These are phyloP conservation scores for Pogonocichla stellata DNA, from an alignment of 2,113 vertebrate genomes.

Conservation along the genomic window DNA sequence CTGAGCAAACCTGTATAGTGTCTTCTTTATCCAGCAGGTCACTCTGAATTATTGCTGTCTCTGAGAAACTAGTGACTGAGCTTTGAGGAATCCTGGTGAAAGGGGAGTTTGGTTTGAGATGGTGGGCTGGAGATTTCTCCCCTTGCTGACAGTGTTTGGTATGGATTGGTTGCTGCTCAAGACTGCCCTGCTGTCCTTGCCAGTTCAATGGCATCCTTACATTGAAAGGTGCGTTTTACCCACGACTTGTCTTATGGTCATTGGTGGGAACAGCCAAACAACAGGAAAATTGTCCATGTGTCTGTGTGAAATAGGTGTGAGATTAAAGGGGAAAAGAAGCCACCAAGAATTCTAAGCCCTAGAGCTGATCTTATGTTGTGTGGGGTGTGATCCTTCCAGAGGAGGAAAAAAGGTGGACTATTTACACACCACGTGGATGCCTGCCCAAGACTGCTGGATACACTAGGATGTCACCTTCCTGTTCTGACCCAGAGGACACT, in stretches of 20 bases:
- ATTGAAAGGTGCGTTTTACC: neutral
- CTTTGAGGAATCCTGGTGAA: neutral
- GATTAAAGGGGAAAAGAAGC: neutral
- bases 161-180: neutral
- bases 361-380: accelerated
- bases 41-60: neutral
- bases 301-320: neutral
- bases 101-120: neutral
- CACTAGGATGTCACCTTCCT: neutral
- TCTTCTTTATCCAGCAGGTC: neutral
- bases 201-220: neutral
- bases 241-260: neutral
- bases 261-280: neutral
- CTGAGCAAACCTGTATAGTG: neutral
- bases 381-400: neutral
- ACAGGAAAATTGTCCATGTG: neutral
- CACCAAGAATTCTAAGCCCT: neutral
- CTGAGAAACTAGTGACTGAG: neutral
- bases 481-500: neutral
- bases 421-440: neutral
- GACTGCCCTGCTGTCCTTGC: neutral
- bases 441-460: neutral
- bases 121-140: neutral
- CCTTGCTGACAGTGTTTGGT: neutral
- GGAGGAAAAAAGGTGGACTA: neutral